These are phyloP conservation scores for Brachypalpus laphriformis DNA, from an alignment of 2,888 invertebrate genomes.

Conservation along the genomic window DNA sequence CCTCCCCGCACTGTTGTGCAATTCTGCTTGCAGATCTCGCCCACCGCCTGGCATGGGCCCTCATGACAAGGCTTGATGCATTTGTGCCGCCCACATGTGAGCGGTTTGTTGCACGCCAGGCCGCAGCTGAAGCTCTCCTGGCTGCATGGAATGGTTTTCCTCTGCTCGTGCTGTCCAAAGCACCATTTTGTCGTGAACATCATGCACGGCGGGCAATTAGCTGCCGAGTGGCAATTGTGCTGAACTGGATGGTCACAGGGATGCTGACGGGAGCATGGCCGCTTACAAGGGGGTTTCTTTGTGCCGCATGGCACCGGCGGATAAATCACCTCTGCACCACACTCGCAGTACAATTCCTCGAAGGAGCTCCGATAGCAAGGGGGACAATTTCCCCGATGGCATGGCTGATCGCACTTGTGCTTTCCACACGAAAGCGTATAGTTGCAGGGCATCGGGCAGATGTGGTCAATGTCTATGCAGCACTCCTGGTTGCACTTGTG, in stretches of 20 bases:
- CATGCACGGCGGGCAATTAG: constrained; percentile 92
- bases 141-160: constrained; percentile 91
- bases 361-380: constrained; percentile 91
- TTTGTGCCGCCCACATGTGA: constrained; percentile 92
- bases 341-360: constrained; percentile 95
- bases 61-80: constrained; percentile 92
- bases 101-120: constrained; percentile 90
- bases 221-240: constrained; percentile 91
- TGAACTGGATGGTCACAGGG: constrained; percentile 91
- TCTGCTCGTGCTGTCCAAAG: constrained; percentile 91
- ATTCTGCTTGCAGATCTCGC: constrained; percentile 90
- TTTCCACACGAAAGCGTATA: constrained; percentile 92
- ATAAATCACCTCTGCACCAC: constrained; percentile 92
- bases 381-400: constrained; percentile 93
- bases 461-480: constrained; percentile 93
- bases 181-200: constrained; percentile 93
- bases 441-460: constrained; percentile 92
- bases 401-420: constrained; percentile 94
- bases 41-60: constrained; percentile 87
- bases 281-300: constrained; percentile 90
- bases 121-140: constrained; percentile 95
- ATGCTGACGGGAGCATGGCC: constrained; percentile 90
- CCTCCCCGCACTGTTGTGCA: constrained; percentile 87
- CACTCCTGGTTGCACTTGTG: constrained; percentile 96
- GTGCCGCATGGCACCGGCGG: constrained; percentile 98